A percentile compares a stretch with the other conserved stretches of the same genome.
phyloP scores from a whole-genome alignment of 2,888 invertebrate species.

The Lepidochrysops patricia region DNA sequence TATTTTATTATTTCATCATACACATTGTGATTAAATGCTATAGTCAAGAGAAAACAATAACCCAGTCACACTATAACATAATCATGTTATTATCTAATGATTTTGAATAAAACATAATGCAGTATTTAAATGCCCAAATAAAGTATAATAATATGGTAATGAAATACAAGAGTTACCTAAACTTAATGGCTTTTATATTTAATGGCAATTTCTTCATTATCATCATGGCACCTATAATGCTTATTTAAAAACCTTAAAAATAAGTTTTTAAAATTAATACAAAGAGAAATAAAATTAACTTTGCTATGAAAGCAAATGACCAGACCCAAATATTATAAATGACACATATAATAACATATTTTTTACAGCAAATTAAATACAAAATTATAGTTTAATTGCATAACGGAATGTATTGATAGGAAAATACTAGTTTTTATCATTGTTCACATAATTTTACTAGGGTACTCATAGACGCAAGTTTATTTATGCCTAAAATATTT shows the following conservation, averaged over 20 bases:
- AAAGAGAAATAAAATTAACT: neutral
- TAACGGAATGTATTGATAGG: neutral
- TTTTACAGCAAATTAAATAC: neutral
- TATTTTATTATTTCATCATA: neutral
- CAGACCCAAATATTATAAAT: neutral
- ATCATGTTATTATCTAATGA: neutral
- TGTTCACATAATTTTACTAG: neutral
- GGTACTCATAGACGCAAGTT: neutral
- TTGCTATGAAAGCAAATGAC: neutral
- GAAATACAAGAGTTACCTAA: neutral
- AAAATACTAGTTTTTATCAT: neutral
- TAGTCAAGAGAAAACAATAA: neutral
- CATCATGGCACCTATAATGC: neutral
- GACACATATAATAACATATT: neutral
- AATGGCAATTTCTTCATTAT: neutral
- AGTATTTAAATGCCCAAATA: neutral
- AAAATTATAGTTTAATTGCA: neutral
- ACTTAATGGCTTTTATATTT: neutral
- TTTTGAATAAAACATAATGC: neutral
- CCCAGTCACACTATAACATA: neutral
- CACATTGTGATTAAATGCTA: neutral
- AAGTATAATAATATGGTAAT: neutral
- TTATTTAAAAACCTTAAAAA: neutral
- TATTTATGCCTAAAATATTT: constrained; percentile 7
- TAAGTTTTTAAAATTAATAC: neutral